Conservation (phyloP, 2,797 vertebrate species). For the Zenarchopterus dispar region DNA sequence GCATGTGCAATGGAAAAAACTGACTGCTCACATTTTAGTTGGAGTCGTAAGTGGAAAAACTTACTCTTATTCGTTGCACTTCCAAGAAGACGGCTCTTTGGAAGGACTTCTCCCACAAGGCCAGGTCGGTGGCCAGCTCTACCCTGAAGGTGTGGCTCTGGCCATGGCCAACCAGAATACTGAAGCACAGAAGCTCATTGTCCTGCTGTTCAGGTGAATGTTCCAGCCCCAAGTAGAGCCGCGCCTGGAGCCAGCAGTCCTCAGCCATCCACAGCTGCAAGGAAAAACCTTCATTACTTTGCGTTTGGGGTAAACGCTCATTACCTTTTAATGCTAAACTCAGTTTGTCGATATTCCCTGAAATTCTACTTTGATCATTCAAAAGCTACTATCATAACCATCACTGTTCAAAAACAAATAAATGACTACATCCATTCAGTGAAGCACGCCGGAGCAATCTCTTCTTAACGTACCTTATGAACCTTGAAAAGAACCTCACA, state of each 20-base stretch:
- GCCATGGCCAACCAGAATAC: constrained; percentile 87
- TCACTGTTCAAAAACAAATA: no score
- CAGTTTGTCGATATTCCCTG: not conserved
- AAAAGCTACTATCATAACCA: no score
- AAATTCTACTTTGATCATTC: no score
- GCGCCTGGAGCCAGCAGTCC: constrained; percentile 92
- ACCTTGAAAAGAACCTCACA: constrained; percentile 98
- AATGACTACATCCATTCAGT: not conserved
- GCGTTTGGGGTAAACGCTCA: not conserved
- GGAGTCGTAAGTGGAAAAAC: constrained; percentile 46
- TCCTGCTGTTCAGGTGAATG: constrained; percentile 87
- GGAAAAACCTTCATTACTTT: constrained; percentile 18
- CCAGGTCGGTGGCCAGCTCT: constrained; percentile 89
- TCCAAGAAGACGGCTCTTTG: constrained; percentile 93
- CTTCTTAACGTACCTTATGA: constrained; percentile 88
- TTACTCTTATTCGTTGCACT: constrained; percentile 91
- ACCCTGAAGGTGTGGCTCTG: constrained; percentile 90
- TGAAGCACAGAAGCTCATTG: constrained; percentile 89
- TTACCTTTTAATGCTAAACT: constrained; percentile 5
- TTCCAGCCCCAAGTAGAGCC: constrained; percentile 87
- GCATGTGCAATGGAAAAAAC: not conserved
- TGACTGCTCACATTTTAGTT: not conserved
- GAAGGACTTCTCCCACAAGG: constrained; percentile 91
- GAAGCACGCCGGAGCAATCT: constrained; percentile 22
- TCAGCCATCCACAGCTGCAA: constrained; percentile 91